A percentile compares a stretch with the other conserved stretches of the same genome.
These are phyloP conservation scores for Oriolus oriolus DNA, from an alignment of 2,113 vertebrate species.

Conservation along the genomic window DNA sequence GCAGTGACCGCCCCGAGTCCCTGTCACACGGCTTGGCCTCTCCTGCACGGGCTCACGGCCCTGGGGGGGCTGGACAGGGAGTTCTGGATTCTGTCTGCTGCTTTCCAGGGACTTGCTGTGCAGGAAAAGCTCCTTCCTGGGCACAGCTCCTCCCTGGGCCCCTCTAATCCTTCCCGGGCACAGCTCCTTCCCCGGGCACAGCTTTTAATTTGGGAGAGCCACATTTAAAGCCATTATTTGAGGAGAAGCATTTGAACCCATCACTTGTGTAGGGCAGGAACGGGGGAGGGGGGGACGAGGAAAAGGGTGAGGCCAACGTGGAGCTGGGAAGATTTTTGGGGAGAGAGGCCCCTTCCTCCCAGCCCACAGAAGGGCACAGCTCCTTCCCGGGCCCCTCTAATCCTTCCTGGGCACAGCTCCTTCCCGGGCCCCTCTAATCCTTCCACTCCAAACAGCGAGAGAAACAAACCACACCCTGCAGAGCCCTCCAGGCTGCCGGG, in stretches of 20 bases:
- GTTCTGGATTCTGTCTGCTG: neutral
- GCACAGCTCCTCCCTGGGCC: neutral
- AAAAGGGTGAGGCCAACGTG: neutral
- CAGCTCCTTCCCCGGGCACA: neutral
- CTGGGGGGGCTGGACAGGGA: accelerated
- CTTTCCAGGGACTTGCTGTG: neutral
- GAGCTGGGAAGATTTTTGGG: neutral
- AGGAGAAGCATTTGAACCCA: neutral
- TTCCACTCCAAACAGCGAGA: neutral
- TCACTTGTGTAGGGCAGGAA: neutral
- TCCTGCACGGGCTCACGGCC: neutral
- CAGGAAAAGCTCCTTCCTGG: neutral
- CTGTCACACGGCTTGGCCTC: neutral
- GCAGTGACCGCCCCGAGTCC: neutral
- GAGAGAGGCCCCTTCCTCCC: neutral
- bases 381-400: too few relatives aligned
- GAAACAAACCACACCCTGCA: neutral
- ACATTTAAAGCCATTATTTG: neutral
- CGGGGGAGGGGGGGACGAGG: neutral
- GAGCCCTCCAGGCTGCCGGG: neutral
- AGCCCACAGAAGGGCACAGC: neutral
- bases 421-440: neutral
- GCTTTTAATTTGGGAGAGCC: neutral
- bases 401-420: neutral
- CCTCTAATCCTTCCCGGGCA: neutral